Evolutionary conservation across 2,797 vertebrate genomes (phyloP).

Genomic region (Amphiprion clarkii): DNA sequence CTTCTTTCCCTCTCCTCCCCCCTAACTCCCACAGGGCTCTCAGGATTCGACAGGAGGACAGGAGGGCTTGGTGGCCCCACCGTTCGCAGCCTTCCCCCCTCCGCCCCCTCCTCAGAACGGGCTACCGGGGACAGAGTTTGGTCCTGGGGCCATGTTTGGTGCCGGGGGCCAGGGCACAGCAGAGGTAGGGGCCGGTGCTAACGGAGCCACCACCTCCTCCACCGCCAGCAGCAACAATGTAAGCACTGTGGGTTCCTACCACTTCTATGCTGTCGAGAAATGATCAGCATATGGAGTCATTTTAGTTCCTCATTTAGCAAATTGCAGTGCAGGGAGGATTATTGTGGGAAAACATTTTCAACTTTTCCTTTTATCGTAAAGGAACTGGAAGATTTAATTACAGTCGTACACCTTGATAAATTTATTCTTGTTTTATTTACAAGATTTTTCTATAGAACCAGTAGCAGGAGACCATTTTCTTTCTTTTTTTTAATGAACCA

Average conservation of each 20-base stretch:
- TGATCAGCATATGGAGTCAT: too few species aligned
- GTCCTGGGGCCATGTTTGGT: constrained; percentile 76
- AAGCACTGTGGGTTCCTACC: constrained; percentile 30
- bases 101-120: constrained; percentile 85
- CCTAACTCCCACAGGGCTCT: constrained; percentile 72
- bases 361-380: too few species aligned
- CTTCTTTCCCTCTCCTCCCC: neutral
- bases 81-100: constrained; percentile 82
- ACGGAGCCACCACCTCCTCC: constrained; percentile 56
- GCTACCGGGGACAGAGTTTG: constrained; percentile 79
- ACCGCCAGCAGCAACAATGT: constrained; percentile 72
- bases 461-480: too few species aligned
- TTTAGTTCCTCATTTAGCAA: too few species aligned
- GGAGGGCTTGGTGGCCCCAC: constrained; percentile 82
- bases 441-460: too few species aligned
- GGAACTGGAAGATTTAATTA: too few species aligned
- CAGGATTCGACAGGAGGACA: constrained; percentile 84
- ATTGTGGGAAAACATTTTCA: too few species aligned
- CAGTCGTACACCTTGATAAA: too few species aligned
- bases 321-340: too few species aligned
- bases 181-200: constrained; percentile 73
- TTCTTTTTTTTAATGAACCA: too few species aligned
- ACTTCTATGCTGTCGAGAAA: too few species aligned
- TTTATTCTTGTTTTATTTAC: too few species aligned
- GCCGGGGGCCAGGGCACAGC: constrained; percentile 73